A percentile compares a stretch with the other conserved stretches of the same genome.
These are phyloP conservation scores for Periplaneta americana DNA, from an alignment of 1,140 invertebrate genomes.

Conservation along the genomic window DNA sequence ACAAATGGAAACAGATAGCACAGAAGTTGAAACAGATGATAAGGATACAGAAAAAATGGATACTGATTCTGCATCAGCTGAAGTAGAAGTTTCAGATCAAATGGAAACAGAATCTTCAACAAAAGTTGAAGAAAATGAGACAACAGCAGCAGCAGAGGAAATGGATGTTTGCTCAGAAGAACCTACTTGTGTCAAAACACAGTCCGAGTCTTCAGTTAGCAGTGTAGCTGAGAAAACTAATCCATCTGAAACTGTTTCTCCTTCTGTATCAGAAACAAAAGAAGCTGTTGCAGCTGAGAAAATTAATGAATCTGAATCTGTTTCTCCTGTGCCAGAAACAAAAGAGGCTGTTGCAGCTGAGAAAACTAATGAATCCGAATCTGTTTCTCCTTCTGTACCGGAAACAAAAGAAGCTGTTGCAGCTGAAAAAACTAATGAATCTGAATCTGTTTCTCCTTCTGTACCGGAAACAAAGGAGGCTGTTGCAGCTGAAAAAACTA, in stretches of 20 bases:
- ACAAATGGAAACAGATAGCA: background rate
- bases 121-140: background rate
- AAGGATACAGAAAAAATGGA: background rate
- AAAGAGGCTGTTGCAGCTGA: no score
- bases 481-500: no score
- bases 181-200: background rate
- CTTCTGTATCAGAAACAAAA: background rate
- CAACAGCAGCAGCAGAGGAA: background rate
- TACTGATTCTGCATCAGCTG: background rate
- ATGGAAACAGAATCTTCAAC: background rate
- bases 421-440: no score
- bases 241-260: background rate
- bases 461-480: background rate
- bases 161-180: background rate
- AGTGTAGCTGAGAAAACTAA: background rate
- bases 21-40: background rate
- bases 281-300: background rate
- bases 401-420: background rate
- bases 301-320: background rate
- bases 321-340: background rate
- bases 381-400: background rate
- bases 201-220: background rate
- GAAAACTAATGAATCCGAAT: background rate
- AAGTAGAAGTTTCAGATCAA: background rate
- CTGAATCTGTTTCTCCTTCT: background rate